Conservation (phyloP, 2,888 invertebrate genomes). For the Andrena dorsata region DNA sequence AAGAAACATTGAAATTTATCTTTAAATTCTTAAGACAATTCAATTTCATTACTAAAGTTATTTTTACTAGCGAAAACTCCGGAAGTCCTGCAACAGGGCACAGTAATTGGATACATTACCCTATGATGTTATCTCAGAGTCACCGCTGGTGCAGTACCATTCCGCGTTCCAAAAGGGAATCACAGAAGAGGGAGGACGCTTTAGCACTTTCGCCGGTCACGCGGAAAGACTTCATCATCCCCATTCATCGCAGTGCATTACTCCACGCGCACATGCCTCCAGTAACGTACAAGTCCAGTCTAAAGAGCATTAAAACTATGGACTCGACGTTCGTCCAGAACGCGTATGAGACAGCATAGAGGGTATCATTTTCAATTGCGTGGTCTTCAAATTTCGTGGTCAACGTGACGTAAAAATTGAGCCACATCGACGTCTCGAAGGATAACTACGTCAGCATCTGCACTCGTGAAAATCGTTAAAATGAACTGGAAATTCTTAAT, state of each 20-base stretch:
- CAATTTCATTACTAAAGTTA: too few species aligned
- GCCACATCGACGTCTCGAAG: not conserved
- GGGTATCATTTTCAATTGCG: not conserved
- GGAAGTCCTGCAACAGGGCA: too few species aligned
- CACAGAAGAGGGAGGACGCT: not conserved
- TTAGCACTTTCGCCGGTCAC: constrained; percentile 1
- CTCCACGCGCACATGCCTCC: constrained; percentile 12
- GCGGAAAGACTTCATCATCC: constrained; percentile 22
- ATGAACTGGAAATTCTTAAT: not conserved
- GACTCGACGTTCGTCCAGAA: constrained; percentile 32
- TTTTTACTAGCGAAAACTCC: too few species aligned
- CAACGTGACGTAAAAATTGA: constrained; percentile 6
- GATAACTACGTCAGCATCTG: not conserved
- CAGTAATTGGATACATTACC: too few species aligned
- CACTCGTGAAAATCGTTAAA: not conserved
- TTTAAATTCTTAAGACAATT: too few species aligned
- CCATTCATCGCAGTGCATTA: constrained; percentile 23
- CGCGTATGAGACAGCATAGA: constrained; percentile 26
- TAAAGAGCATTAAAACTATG: constrained; percentile 28
- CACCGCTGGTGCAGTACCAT: not conserved
- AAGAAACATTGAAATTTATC: too few species aligned
- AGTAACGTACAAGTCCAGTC: constrained; percentile 11
- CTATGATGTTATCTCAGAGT: constrained; percentile 10
- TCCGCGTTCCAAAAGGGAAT: constrained; percentile 20
- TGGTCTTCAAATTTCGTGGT: constrained; percentile 4